These are phyloP conservation scores for Elgonia sp. DNA, from an alignment of 2,888 invertebrate species.

Conservation along the genomic window DNA sequence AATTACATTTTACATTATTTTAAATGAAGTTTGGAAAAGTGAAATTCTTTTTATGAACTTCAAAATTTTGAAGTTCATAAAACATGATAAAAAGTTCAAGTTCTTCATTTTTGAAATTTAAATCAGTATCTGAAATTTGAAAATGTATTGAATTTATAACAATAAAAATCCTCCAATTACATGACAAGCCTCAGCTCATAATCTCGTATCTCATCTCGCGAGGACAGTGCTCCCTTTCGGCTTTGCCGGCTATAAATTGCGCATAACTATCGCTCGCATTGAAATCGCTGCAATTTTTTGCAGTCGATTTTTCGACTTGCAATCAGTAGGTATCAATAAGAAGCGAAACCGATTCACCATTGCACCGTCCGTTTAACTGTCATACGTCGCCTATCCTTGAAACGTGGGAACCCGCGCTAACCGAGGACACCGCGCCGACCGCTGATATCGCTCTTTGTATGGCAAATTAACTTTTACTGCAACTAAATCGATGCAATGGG, in stretches of 20 bases:
- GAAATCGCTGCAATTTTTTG: conserved; percentile 28
- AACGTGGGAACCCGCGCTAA: conserved; percentile 62
- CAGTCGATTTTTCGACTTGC: conserved; percentile 47
- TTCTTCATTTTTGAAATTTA: no score
- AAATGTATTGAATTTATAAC: not conserved
- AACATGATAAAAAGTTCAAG: no score
- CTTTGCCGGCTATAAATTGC: conserved; percentile 51
- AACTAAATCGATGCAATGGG: conserved; percentile 23
- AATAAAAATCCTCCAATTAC: conserved; percentile 1
- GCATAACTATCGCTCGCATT: conserved; percentile 45
- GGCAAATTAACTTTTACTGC: conserved; percentile 65
- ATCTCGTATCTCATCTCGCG: conserved; percentile 37
- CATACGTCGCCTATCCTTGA: conserved; percentile 62
- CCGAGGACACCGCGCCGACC: conserved; percentile 48
- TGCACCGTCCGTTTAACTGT: conserved; percentile 61
- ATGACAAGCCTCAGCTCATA: not conserved
- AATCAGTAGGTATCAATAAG: conserved; percentile 51
- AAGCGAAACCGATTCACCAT: conserved; percentile 56
- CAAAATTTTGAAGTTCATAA: no score
- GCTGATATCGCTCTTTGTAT: conserved; percentile 47
- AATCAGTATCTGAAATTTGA: not conserved
- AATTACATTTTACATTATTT: no score
- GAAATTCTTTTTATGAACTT: no score
- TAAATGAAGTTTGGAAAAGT: no score
- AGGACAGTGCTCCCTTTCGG: conserved; percentile 23